A percentile compares a stretch with the other conserved stretches of the same genome.
Conservation (phyloP, 2,113 vertebrate genomes). For the Myotis brandtii region DNA sequence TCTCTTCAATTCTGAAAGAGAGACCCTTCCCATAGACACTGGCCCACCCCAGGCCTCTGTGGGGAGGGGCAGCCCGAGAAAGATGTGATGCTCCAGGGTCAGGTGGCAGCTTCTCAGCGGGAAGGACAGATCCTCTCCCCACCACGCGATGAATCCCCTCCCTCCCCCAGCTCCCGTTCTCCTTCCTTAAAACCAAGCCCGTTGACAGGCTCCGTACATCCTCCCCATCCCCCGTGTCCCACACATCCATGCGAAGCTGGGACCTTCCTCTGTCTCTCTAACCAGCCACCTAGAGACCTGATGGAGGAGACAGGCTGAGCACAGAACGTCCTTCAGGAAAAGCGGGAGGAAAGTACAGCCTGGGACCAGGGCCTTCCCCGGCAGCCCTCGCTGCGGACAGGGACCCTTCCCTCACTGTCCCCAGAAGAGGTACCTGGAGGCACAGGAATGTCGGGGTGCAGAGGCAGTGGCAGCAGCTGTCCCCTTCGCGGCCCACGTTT, state of each 20-base stretch:
- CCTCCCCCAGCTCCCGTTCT: not conserved
- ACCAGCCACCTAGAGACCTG: not conserved
- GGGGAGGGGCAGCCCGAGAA: too few species aligned
- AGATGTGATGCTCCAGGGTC: not conserved
- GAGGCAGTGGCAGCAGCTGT: not conserved
- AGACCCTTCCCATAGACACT: not conserved
- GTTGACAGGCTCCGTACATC: rapidly evolving
- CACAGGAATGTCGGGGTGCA: not conserved
- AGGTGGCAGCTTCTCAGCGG: rapidly evolving
- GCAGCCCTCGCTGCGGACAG: not conserved
- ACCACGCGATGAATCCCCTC: not conserved
- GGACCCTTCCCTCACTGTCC: not conserved
- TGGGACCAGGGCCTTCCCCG: not conserved
- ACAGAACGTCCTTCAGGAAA: not conserved
- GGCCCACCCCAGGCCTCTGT: not conserved
- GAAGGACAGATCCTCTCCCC: not conserved
- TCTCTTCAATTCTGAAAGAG: not conserved
- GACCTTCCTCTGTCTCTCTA: not conserved
- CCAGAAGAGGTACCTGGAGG: not conserved
- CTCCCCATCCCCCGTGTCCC: rapidly evolving
- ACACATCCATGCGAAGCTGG: not conserved
- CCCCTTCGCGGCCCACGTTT: not conserved
- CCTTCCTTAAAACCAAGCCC: not conserved
- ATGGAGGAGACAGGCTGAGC: not conserved
- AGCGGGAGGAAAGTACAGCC: not conserved